Base-by-base conservation (phyloP, 2,888 invertebrate genomes). In the Acanthopleura granulata region DNA sequence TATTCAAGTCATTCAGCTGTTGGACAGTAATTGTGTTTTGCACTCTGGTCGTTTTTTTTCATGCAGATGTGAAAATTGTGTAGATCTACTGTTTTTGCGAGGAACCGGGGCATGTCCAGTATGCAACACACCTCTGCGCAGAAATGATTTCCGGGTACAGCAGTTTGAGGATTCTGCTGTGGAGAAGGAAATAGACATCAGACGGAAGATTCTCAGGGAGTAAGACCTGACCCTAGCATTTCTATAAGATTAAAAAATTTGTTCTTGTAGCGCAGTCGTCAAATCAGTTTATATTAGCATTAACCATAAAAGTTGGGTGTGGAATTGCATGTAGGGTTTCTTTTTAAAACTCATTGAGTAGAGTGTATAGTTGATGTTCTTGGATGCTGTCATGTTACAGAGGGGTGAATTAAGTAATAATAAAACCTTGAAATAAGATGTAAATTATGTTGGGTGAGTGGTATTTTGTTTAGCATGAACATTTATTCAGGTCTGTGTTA, bases 141-240 rank as follows among this genome's bases (percentile, higher is more conserved):
- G 97, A 83, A 95, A 94, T 86, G 97, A 97, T 88, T 99, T 96
- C 89, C 93, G 99, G 74, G 94, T 97, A 9, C 99, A 99, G 88
- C 92, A 98, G 25, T 99, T 99, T 89, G 99, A 99, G 92, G 98
- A 99, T 92, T 93, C 98, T 0, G 93, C 93, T 91, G 96, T 99
- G 0, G 99, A 99, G 91, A 98, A 98, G 90, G 99, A 99, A 92
- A 95, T 98, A 14, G 97, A 98, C 87, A 97, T 99, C 79, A 92
- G 99, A 49, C 95, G 95, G 88, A 93, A 95, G 82, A 94, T 99
- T 29, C 91, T 97, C 16, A 91, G 89, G 84, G 90, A 91, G 90
- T 90, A 83, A 80, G 82, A 78, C 30, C 61, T 50, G 30, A 25
- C 62, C 57, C 57, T 9, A 22, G 57, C 22, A n/a, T 18, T 57